Evolutionary conservation across 2,113 vertebrate genomes (phyloP), one percentile per base, ranked within the genome.

Genomic region (Syngnathus scovelli): DNA sequence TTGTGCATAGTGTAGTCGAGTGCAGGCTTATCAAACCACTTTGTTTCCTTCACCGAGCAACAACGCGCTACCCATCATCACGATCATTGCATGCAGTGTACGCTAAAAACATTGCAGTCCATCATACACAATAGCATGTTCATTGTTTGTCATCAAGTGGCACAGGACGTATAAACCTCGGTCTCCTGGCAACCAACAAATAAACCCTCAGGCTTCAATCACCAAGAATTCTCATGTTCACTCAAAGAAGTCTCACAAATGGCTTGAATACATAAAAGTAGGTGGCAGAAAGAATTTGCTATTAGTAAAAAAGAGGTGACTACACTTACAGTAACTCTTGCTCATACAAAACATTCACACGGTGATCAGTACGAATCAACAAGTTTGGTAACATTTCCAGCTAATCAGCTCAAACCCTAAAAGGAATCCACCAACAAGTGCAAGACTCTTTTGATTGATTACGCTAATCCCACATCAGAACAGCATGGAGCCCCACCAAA

Each of bases 381-480:
- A 16, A 6, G 12, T 51, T 77, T 48, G 1, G 7, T 0, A 8
- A 2, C n/a, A 69, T 60, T 67, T 51, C 49, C 0, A 39, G 62
- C 27, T 63, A 46, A 71, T 61, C 59, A 71, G 64, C 33, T 46
- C 15, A 54, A 68, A 56, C 61, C 51, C 56, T 59, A 46, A 64
- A 55, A 11, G 36, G 8, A 39, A 15, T 9, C 7, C 36, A 37
- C 36, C 1, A 38, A 59, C 56, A 37, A 38, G 36, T 9, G 36
- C 36, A n/a, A 58, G 33, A 60, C 60, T 41, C 51, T 60, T 56
- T 62, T 52, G 61, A 66, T 5, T 77, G 65, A 65, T 71, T 41
- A 64, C 51, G 64, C 46, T 71, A 83, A 76, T 77, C 73, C 68
- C 60, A 55, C 70, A 56, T 67, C 65, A 72, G 49, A 81, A 43